These are phyloP conservation scores for Salticus scenicus DNA, from an alignment of 2,888 invertebrate species.

Conservation along the genomic window DNA sequence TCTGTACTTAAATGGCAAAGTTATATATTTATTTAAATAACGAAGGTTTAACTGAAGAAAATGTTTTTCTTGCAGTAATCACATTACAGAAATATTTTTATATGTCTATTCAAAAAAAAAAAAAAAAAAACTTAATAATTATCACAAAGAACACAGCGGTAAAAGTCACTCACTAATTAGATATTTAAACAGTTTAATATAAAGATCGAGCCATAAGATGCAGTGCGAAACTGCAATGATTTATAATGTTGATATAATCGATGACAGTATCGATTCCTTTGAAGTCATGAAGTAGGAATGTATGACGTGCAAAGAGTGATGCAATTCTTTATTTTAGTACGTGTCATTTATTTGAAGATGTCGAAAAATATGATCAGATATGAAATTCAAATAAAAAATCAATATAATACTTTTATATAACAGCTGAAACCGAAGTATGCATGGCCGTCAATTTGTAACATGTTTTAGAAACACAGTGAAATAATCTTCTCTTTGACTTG, in stretches of 20 bases:
- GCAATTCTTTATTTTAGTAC: background rate
- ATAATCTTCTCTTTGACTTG: background rate
- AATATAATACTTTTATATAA: background rate
- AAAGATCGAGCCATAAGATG: background rate
- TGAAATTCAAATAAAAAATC: background rate
- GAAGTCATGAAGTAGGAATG: background rate
- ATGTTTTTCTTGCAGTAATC: too few relatives aligned
- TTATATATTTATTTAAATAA: too few relatives aligned
- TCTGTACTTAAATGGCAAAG: too few relatives aligned
- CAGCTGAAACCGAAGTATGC: background rate
- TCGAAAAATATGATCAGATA: conserved; percentile 5
- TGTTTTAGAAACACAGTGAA: background rate
- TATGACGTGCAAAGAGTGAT: background rate
- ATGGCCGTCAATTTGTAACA: background rate
- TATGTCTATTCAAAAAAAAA: too few relatives aligned
- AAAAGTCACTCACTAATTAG: background rate
- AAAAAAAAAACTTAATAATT: too few relatives aligned
- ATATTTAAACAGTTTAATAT: background rate
- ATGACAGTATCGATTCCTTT: background rate
- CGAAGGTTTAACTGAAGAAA: too few relatives aligned
- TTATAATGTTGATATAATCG: too few relatives aligned
- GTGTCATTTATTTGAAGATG: background rate
- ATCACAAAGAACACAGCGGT: background rate
- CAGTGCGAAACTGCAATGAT: too few relatives aligned
- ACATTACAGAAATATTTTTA: too few relatives aligned